Evolutionary conservation across 2,888 invertebrate genomes (phyloP).

Genomic region (Acrobasis consociella): DNA sequence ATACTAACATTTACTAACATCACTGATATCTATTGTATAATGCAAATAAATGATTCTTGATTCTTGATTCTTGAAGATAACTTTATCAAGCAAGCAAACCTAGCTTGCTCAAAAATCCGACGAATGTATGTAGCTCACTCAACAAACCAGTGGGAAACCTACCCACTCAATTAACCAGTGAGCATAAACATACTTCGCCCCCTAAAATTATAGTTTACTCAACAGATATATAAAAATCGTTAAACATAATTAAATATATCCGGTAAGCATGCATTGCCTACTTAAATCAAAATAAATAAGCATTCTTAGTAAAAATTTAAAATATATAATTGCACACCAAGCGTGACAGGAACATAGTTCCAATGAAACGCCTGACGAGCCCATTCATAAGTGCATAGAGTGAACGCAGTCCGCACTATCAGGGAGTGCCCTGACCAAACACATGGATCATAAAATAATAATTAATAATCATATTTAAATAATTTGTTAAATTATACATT

Average conservation of each 20-base stretch:
- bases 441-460: too few species aligned
- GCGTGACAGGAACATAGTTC: neutral
- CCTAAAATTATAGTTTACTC: slow-evolving; percentile 3
- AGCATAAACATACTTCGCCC: slow-evolving; percentile 1
- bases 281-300: neutral
- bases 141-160: neutral
- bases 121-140: neutral
- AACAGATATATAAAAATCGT: neutral
- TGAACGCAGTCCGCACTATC: neutral
- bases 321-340: neutral
- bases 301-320: neutral
- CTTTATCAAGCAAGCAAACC: neutral
- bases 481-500: too few species aligned
- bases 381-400: neutral
- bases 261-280: too few species aligned
- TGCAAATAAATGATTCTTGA: too few species aligned
- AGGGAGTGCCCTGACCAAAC: slow-evolving; percentile 1
- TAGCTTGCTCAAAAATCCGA: slow-evolving; percentile 5
- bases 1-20: too few species aligned
- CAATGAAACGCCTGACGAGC: too few species aligned
- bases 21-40: too few species aligned
- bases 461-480: too few species aligned
- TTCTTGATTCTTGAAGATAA: too few species aligned
- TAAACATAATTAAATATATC: too few species aligned
- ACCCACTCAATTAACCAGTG: slow-evolving; percentile 3